These are phyloP conservation scores for Eueremaeus valkanovi DNA, from an alignment of 2,888 invertebrate genomes.

Conservation along the genomic window DNA sequence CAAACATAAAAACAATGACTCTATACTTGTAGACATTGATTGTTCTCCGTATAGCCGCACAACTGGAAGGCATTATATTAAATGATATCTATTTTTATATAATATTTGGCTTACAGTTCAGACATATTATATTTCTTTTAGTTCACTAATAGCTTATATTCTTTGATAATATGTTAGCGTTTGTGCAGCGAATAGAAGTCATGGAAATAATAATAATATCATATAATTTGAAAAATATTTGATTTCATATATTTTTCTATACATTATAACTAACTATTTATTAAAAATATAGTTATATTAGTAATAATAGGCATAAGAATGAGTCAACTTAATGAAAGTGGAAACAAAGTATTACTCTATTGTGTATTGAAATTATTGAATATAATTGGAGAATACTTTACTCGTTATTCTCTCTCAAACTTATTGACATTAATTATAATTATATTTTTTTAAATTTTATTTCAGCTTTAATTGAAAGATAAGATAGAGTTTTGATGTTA, in stretches of 20 bases:
- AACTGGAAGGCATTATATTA: neutral
- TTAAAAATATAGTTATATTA: too few relatives aligned
- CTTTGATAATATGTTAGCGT: neutral
- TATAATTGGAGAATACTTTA: too few relatives aligned
- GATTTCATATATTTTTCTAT: neutral
- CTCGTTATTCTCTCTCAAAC: too few relatives aligned
- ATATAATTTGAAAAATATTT: neutral
- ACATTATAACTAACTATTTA: too few relatives aligned
- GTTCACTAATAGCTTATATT: constrained; percentile 29
- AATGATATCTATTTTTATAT: constrained; percentile 17
- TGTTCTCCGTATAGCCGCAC: too few relatives aligned
- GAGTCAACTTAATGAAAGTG: neutral
- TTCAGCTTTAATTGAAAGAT: constrained; percentile 14
- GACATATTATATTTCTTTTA: constrained; percentile 26
- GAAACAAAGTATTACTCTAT: neutral
- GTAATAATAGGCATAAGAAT: too few relatives aligned
- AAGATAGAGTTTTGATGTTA: neutral
- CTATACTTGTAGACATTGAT: neutral
- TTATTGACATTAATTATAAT: neutral
- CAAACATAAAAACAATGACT: neutral
- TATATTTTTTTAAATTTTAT: neutral
- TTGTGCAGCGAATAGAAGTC: neutral
- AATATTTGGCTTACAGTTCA: neutral
- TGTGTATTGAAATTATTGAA: too few relatives aligned
- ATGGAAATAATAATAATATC: neutral